A percentile compares a stretch with the other conserved stretches of the same genome.
Conservation (phyloP, 2,113 vertebrate species). For the Chloropsis hardwickii region DNA sequence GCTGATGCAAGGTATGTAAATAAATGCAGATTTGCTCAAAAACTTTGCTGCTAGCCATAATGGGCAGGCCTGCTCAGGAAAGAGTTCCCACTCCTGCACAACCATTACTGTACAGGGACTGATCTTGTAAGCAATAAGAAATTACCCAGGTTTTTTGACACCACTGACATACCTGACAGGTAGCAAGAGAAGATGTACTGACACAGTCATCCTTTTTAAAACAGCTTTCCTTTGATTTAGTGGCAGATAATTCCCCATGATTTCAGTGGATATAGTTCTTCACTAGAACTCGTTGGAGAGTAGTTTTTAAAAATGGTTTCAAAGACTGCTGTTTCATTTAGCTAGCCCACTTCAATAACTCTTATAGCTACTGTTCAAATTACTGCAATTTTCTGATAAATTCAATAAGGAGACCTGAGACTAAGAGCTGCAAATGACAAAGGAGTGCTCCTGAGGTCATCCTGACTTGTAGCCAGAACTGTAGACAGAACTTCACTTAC, state of each 20-base stretch:
- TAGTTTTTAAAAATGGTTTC: background rate
- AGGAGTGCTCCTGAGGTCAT: background rate
- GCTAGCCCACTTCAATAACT: background rate
- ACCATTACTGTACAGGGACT: background rate
- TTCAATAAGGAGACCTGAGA: background rate
- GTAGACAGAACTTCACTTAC: background rate
- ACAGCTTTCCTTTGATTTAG: background rate
- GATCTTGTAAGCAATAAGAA: background rate
- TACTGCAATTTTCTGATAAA: background rate
- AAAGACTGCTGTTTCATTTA: background rate
- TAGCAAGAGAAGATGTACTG: background rate
- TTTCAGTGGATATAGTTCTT: background rate
- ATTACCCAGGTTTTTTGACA: background rate
- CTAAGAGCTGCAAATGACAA: background rate
- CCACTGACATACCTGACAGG: rapidly evolving
- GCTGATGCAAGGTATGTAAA: background rate
- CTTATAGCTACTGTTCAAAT: background rate
- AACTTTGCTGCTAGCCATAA: background rate
- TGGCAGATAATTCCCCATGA: background rate
- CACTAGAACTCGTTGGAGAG: background rate
- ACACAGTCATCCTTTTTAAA: background rate
- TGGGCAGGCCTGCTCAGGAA: background rate
- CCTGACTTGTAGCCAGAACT: background rate
- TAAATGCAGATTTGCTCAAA: background rate
- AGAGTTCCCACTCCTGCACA: background rate